Percentiles rank a stretch among this genome's conserved stretches.
Evolutionary conservation across 2,888 invertebrate species (phyloP).

Genomic region (Clepsis dumicolana): DNA sequence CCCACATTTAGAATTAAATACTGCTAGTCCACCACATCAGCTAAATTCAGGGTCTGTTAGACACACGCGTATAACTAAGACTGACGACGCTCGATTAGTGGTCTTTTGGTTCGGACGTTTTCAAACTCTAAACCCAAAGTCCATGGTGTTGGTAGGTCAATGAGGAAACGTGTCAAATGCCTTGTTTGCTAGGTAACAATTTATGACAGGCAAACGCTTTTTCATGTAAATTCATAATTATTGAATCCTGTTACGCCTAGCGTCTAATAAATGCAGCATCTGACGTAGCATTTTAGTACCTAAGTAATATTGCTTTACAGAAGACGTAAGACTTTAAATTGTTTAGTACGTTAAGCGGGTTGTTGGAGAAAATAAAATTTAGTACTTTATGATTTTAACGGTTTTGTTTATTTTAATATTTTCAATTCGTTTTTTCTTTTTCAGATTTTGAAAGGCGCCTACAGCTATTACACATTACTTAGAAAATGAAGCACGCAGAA

Average conservation of each 20-base stretch:
- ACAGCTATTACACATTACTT: slow-evolving; percentile 76
- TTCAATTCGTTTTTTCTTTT: slow-evolving; percentile 51
- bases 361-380: no score
- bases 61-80: no score
- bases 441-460: slow-evolving; percentile 79
- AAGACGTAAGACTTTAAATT: slow-evolving; percentile 2
- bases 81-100: no score
- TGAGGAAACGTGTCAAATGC: no score
- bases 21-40: no score
- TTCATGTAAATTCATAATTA: not conserved
- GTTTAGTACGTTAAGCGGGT: not conserved
- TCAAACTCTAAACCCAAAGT: no score
- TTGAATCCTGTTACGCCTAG: not conserved
- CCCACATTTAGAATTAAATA: no score
- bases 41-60: no score
- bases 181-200: no score
- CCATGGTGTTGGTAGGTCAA: no score
- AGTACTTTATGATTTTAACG: no score
- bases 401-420: not conserved
- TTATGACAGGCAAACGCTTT: not conserved
- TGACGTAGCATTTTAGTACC: not conserved
- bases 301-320: not conserved
- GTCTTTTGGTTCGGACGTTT: no score
- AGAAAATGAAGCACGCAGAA: slow-evolving; percentile 54
- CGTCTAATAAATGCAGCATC: not conserved